A percentile compares a stretch with the other conserved stretches of the same genome.
Conservation (phyloP, 1,140 invertebrate species). For the Vanessa tameamea region DNA sequence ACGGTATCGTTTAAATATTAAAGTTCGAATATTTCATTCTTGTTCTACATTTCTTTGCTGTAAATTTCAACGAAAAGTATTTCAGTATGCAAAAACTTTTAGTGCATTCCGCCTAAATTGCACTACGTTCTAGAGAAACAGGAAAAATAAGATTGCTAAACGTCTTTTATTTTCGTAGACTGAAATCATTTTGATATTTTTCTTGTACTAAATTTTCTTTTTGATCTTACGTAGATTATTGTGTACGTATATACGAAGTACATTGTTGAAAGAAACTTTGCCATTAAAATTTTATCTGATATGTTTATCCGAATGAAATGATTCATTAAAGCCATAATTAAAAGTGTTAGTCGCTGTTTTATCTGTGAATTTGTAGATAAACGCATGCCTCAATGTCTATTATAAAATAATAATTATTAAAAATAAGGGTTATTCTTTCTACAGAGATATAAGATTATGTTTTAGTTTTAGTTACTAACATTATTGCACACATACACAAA, state of each 20-base stretch:
- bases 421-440: too few species aligned
- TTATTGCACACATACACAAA: too few species aligned
- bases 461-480: too few species aligned
- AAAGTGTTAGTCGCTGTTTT: too few species aligned
- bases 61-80: constrained; percentile 22
- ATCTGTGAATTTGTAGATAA: too few species aligned
- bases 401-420: too few species aligned
- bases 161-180: background rate
- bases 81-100: constrained; percentile 25
- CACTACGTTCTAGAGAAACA: constrained; percentile 16
- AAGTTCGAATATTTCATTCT: constrained; percentile 4
- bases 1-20: background rate
- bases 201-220: background rate
- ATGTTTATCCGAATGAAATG: too few species aligned
- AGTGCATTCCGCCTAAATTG: constrained; percentile 22
- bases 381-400: too few species aligned
- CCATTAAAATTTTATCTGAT: too few species aligned
- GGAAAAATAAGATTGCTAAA: constrained; percentile 3
- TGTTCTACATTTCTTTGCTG: constrained; percentile 24
- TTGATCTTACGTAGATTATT: background rate
- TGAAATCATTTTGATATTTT: constrained; percentile 9
- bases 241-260: background rate
- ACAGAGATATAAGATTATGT: too few species aligned
- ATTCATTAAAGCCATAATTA: too few species aligned
- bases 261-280: too few species aligned